Evolutionary conservation across 2,888 invertebrate species (phyloP), one percentile per base, ranked within the genome.

Genomic region (Drosophila austrosaltans): DNA sequence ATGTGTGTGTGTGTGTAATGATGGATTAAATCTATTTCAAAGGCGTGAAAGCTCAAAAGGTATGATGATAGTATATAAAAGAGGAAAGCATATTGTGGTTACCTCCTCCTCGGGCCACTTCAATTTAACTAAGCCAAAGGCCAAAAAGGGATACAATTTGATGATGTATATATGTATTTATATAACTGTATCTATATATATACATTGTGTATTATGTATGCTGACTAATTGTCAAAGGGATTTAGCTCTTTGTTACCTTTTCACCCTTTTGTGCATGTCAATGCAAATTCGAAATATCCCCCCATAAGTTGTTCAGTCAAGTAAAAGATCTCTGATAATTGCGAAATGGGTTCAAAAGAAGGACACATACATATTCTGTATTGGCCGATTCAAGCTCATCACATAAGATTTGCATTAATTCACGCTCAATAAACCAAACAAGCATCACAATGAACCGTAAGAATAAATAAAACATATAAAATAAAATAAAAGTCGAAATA

Each of bases 1-100:
- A 1, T 63, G 25, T 69, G 62, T 56, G 39, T 62, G 16, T 40
- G 66, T 71, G 54, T 57, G 64, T 67, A 82, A 88, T 84, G 84
- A 85, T 89, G 89, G 84, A 85, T 85, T 89, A 85, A 84, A 84
- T 89, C 82, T 89, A 79, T 87, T 79, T 89, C 82, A 89, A 89
- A 81, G 89, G 84, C 89, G 89, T 85, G 85, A 85, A 89, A 87
- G 89, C 82, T 57, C 74, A 87, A 85, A 87, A 78, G 89, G 82
- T 76, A 48, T 25, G 22, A 48, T 4, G 70, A 71, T 83, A 86
- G 72, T 80, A 82, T 83, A 86, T 73, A 82, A 82, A 88, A 77
- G 10, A 78, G 81, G 72, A 48, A 48, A 48, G 22, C 79, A 62
- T 73, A 88, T 87, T 87, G 88, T 83, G 83, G 86, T 80, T 80